phyloP scores from a whole-genome alignment of 2,888 invertebrate species.

The Frankliniella fusca region DNA sequence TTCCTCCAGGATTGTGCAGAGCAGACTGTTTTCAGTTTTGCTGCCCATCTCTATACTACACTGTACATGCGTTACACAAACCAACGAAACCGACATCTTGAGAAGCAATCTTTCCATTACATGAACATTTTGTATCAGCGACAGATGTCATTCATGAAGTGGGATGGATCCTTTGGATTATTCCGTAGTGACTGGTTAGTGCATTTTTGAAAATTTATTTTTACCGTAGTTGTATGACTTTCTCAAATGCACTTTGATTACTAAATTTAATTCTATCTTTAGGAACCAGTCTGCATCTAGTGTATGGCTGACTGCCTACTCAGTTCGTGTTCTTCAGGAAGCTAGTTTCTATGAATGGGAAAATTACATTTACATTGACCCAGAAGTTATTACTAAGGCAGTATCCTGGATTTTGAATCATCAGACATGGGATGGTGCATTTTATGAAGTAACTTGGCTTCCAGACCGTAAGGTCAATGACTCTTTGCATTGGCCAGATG shows the following conservation, averaged over 20 bases:
- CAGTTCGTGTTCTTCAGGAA: slow-evolving; percentile 81
- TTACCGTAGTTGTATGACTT: not conserved
- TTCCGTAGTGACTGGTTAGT: slow-evolving; percentile 87
- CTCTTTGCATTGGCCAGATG: slow-evolving; percentile 55
- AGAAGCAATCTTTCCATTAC: slow-evolving; percentile 75
- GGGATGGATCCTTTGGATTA: slow-evolving; percentile 83
- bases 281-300: slow-evolving; percentile 81
- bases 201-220: slow-evolving; percentile 32
- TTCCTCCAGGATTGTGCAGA: slow-evolving; percentile 72
- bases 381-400: slow-evolving; percentile 73
- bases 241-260: slow-evolving; percentile 26
- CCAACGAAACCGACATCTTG: slow-evolving; percentile 76
- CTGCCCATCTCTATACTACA: slow-evolving; percentile 86
- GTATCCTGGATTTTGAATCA: slow-evolving; percentile 81
- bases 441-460: slow-evolving; percentile 81
- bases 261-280: slow-evolving; percentile 38
- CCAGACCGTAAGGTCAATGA: slow-evolving; percentile 86
- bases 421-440: slow-evolving; percentile 80
- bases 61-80: slow-evolving; percentile 87
- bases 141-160: slow-evolving; percentile 85
- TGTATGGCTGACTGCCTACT: slow-evolving; percentile 91
- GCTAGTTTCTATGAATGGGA: slow-evolving; percentile 97
- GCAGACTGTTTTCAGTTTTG: slow-evolving; percentile 95
- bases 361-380: slow-evolving; percentile 90
- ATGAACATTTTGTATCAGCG: slow-evolving; percentile 88